Evolutionary conservation across 64 coral and sea anemone genomes (phyloP).

Genomic region (Pocillopora damicornis): DNA sequence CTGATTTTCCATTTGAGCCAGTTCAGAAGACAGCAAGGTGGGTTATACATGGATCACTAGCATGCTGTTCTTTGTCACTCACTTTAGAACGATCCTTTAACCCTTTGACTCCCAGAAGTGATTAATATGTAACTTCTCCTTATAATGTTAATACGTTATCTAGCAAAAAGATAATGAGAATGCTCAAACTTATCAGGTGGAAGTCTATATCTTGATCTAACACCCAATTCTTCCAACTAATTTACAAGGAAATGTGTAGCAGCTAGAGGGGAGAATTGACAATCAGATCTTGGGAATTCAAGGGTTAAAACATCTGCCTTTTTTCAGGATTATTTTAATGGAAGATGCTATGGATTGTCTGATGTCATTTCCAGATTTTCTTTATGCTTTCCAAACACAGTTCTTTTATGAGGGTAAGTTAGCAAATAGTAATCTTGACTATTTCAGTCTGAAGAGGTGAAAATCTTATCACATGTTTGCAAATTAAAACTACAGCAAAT

Average conservation of each 20-base stretch:
- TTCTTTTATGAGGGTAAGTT: constrained; percentile 93
- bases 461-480: no score
- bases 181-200: neutral
- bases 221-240: neutral
- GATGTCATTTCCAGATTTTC: constrained; percentile 97
- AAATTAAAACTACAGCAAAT: no score
- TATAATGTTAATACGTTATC: no score
- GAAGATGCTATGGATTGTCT: constrained; percentile 98
- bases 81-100: no score
- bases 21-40: constrained; percentile 93
- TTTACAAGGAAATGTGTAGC: no score
- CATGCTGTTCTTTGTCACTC: neutral
- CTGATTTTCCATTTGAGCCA: constrained; percentile 89
- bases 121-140: no score
- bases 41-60: neutral
- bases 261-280: no score
- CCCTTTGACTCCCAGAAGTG: no score
- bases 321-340: constrained; percentile 93
- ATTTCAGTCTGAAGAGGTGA: no score
- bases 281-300: no score
- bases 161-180: no score
- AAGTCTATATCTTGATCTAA: neutral
- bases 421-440: no score
- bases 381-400: constrained; percentile 93
- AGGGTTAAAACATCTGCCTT: neutral